phyloP scores from a whole-genome alignment of 2,888 invertebrate species.

The Pardosa pseudoannulata region DNA sequence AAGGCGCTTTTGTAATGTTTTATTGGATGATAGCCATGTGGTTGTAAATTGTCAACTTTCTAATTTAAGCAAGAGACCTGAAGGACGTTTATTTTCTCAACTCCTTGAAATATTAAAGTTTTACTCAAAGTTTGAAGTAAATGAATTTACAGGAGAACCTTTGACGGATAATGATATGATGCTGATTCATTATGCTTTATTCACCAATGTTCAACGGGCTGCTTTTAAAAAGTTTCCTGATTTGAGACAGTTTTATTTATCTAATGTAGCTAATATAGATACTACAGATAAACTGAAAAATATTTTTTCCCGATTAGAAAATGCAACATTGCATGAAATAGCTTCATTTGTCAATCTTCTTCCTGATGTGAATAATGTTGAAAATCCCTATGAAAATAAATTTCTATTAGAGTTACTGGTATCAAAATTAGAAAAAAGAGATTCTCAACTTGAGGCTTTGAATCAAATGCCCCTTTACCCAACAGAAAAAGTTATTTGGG shows the following conservation, averaged over 20 bases:
- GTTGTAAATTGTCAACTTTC: conserved; percentile 92
- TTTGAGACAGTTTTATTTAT: conserved; percentile 89
- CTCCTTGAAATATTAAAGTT: conserved; percentile 96
- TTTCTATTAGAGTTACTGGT: conserved; percentile 86
- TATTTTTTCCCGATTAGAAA: conserved; percentile 88
- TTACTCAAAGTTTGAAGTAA: conserved; percentile 97
- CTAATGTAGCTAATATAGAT: conserved; percentile 97
- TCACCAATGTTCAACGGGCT: conserved; percentile 93
- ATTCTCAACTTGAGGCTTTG: conserved; percentile 94
- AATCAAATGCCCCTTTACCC: conserved; percentile 99
- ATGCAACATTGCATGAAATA: conserved; percentile 88
- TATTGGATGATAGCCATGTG: conserved; percentile 95
- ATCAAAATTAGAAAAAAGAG: conserved; percentile 86
- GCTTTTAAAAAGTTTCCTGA: conserved; percentile 94
- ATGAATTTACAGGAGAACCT: conserved; percentile 96
- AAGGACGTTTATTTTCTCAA: conserved; percentile 94
- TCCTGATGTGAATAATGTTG: conserved; percentile 85
- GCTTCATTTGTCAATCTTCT: conserved; percentile 92
- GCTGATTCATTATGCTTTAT: conserved; percentile 92
- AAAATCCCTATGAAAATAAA: conserved; percentile 82
- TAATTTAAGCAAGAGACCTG: conserved; percentile 84
- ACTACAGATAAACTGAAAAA: conserved; percentile 88
- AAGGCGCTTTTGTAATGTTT: conserved; percentile 95
- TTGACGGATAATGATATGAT: conserved; percentile 96
- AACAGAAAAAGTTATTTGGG: conserved; percentile 98